Percentiles rank a stretch among this genome's conserved stretches.
These are phyloP conservation scores for Lutjanus campechanus DNA, from an alignment of 2,797 vertebrate genomes.

Conservation along the genomic window DNA sequence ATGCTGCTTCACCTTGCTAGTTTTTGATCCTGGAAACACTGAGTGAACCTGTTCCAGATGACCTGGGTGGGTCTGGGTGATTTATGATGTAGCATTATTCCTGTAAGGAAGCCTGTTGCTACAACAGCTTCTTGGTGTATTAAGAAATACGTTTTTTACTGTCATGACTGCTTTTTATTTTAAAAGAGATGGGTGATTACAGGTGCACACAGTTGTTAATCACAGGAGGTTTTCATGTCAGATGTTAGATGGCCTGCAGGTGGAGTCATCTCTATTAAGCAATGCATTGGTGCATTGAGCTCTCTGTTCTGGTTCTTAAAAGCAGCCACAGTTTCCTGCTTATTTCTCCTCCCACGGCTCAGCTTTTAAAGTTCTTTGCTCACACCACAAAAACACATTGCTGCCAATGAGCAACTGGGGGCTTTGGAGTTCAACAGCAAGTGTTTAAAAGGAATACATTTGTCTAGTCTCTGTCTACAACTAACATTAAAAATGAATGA, in stretches of 20 bases:
- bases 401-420: neutral
- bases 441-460: neutral
- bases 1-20: no score
- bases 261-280: neutral
- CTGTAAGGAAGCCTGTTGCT: no score
- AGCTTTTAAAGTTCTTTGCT: neutral
- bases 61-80: no score
- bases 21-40: no score
- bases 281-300: neutral
- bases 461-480: no score
- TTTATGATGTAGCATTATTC: no score
- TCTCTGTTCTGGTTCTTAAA: neutral
- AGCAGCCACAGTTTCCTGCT: neutral
- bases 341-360: neutral
- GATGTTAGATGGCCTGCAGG: neutral
- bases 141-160: no score
- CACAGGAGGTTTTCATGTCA: neutral
- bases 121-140: no score
- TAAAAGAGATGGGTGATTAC: neutral
- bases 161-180: slow-evolving; percentile 4
- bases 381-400: neutral
- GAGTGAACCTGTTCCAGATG: no score
- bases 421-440: neutral
- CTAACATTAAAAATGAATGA: no score
- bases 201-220: neutral